phyloP scores from a whole-genome alignment of 2,113 vertebrate species.

The Syngnathus floridae region DNA sequence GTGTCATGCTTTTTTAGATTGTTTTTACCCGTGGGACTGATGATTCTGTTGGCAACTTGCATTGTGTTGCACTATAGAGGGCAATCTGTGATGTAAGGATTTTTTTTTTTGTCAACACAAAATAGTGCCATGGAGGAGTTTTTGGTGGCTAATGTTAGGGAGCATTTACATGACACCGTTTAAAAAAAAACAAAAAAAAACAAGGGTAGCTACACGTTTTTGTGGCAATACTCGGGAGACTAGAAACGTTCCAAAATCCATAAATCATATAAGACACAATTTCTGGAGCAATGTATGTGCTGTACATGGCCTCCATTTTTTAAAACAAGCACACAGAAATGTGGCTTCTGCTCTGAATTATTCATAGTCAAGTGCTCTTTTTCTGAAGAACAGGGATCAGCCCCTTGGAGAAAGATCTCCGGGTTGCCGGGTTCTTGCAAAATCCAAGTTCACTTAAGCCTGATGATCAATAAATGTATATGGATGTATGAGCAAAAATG shows the following conservation, averaged over 20 bases:
- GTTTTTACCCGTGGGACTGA: not conserved
- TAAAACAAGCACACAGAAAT: slow-evolving; percentile 24
- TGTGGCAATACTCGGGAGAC: too few species aligned
- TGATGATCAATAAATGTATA: not conserved
- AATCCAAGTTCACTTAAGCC: slow-evolving; percentile 33
- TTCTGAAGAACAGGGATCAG: slow-evolving; percentile 40
- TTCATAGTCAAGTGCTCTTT: slow-evolving; percentile 48
- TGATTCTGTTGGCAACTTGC: not conserved
- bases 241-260: too few species aligned
- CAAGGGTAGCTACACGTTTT: too few species aligned
- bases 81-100: not conserved
- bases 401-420: slow-evolving; percentile 23
- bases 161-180: too few species aligned
- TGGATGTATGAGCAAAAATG: not conserved
- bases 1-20: not conserved
- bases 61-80: not conserved
- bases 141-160: too few species aligned
- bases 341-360: slow-evolving; percentile 50
- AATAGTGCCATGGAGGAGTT: not conserved
- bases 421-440: slow-evolving; percentile 20
- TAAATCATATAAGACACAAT: too few species aligned
- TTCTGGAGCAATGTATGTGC: not conserved
- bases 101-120: not conserved
- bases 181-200: too few species aligned
- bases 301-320: not conserved